Base-by-base conservation (phyloP, 2,888 invertebrate genomes). In the Caenorhabditis panamensis region DNA sequence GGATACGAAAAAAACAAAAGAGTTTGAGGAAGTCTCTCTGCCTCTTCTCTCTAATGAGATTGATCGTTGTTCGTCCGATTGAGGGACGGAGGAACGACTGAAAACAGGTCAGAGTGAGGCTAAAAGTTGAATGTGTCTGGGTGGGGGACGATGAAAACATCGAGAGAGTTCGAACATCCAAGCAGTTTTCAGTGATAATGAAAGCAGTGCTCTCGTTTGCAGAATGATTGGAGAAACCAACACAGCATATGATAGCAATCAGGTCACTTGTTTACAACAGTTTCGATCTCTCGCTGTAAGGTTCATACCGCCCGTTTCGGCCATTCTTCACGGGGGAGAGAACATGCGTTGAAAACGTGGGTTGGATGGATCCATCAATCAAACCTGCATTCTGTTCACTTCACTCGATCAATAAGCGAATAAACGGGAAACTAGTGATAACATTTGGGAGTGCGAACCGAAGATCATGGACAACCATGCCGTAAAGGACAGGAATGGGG, bases 61-160 rank as follows among this genome's bases (percentile, higher is more conserved):
- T 73, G 73, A 73, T 73, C 64, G 59, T 64, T 73, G 73, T 73
- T 66, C 73, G 53, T 28, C 20, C 44, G 62, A 44, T 37, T 47
- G 28, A 68, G 58, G 47, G 49, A 58, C 47, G 9, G 31, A 31
- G 5, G 56, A 22, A 18, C 16, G 20, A 54, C 16, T 28, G 31
- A 54, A 63, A 72, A 72, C 72, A 58, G 64, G 64, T 58, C 62
- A 53, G n/a, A 54, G 41, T 18, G 49, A 63, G 51, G 54, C 31
- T 31, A 31, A 31, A 31, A 31, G 5, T 41, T 16, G 41, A 11
- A 13, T 41, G 41, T 5, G 49, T 20, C 22, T 49, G 20, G 16
- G 49, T 20, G 53, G 56, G 47, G 16, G 37, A 41, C 56, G 56
- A 44, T 67, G 56, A 67, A 67, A 67, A 47, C 47, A 56, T 58